Evolutionary conservation across 2,888 invertebrate species (phyloP).

Genomic region (Ceriagrion tenellum): DNA sequence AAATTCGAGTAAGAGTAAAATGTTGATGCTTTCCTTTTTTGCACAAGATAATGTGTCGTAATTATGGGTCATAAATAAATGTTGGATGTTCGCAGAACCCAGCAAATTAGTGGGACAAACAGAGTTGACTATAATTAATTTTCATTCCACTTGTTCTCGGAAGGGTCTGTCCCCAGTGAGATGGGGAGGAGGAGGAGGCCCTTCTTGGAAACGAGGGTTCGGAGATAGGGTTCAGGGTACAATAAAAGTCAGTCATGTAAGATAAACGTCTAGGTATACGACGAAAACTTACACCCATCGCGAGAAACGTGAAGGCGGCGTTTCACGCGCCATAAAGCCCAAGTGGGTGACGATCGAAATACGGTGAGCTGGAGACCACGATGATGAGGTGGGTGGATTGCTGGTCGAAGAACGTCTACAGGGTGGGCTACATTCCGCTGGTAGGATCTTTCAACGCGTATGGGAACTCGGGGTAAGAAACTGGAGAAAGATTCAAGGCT

Average conservation of each 20-base stretch:
- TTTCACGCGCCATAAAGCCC: slow-evolving; percentile 18
- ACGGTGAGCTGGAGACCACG: not conserved
- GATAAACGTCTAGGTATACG: not conserved
- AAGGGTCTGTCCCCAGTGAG: not conserved
- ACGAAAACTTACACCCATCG: not conserved
- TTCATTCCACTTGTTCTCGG: not conserved
- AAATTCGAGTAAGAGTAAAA: no score
- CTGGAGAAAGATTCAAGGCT: not conserved
- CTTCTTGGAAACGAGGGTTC: not conserved
- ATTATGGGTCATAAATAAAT: not conserved
- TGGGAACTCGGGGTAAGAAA: not conserved
- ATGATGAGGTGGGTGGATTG: not conserved
- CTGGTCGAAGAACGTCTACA: not conserved
- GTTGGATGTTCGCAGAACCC: not conserved
- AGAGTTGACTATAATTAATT: not conserved
- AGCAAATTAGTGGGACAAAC: not conserved
- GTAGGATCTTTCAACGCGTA: not conserved
- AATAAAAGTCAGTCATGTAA: not conserved
- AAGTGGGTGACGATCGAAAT: slow-evolving; percentile 34
- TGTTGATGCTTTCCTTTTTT: not conserved
- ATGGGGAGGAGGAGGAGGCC: not conserved
- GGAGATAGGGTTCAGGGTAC: not conserved
- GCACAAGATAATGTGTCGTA: not conserved
- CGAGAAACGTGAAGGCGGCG: not conserved
- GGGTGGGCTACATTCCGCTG: no score